Percentiles rank a stretch among this genome's conserved stretches.
phyloP scores from a whole-genome alignment of 2,888 invertebrate genomes.

The Saturnia pavonia region DNA sequence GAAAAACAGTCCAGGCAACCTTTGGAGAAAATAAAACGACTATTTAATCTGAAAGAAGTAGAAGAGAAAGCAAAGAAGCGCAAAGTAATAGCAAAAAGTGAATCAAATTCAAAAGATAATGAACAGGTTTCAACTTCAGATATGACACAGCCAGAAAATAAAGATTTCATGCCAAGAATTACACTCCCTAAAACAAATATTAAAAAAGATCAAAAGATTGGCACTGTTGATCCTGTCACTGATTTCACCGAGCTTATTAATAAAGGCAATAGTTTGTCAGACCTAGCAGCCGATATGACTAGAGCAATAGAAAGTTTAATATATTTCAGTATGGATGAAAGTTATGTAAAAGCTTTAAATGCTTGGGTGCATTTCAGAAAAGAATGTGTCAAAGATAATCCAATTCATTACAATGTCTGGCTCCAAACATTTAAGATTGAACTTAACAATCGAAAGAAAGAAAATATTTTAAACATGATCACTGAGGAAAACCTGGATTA shows the following conservation, averaged over 20 bases:
- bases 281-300: slow-evolving; percentile 57
- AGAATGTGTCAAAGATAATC: slow-evolving; percentile 61
- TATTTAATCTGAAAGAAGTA: slow-evolving; percentile 74
- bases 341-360: slow-evolving; percentile 59
- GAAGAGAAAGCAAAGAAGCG: slow-evolving; percentile 55
- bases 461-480: slow-evolving; percentile 51
- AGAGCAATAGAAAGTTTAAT: slow-evolving; percentile 68
- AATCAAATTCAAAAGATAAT: slow-evolving; percentile 33
- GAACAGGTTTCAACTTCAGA: slow-evolving; percentile 23
- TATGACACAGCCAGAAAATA: slow-evolving; percentile 25
- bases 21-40: slow-evolving; percentile 68
- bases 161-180: slow-evolving; percentile 51
- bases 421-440: slow-evolving; percentile 57
- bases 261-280: slow-evolving; percentile 55
- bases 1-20: slow-evolving; percentile 71
- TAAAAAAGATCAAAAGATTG: slow-evolving; percentile 58
- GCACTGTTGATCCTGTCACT: slow-evolving; percentile 82
- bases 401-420: slow-evolving; percentile 68
- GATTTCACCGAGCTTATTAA: slow-evolving; percentile 79
- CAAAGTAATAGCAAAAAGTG: slow-evolving; percentile 38
- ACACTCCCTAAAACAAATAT: slow-evolving; percentile 45
- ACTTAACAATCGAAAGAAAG: slow-evolving; percentile 52
- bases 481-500: slow-evolving; percentile 55
- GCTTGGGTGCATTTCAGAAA: slow-evolving; percentile 61
- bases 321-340: slow-evolving; percentile 63